phyloP scores from a whole-genome alignment of 1,140 invertebrate species.

The Drosophila nannoptera region DNA sequence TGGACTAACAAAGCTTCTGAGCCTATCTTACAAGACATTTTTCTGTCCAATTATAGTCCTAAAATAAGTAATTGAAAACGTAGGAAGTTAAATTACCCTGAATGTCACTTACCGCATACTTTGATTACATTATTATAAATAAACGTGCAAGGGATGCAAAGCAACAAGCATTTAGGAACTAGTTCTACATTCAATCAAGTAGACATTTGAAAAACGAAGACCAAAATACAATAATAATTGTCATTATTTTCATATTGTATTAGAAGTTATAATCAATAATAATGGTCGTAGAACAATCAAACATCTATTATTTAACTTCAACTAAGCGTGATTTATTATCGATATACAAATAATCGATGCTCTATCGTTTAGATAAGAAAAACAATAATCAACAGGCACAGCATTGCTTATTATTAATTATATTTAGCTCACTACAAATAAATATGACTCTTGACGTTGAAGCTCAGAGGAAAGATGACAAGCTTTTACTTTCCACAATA shows the following conservation, averaged over 20 bases:
- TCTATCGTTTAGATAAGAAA: neutral
- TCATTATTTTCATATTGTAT: too few relatives aligned
- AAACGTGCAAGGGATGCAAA: conserved; percentile 16
- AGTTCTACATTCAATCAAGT: neutral
- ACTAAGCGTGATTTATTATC: neutral
- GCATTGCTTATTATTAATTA: neutral
- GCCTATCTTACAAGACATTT: conserved; percentile 29
- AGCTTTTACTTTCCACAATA: conserved; percentile 79
- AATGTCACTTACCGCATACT: conserved; percentile 10
- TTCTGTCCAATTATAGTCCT: neutral
- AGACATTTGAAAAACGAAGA: too few relatives aligned
- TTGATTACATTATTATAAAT: neutral
- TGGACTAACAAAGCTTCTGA: neutral
- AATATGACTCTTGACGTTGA: conserved; percentile 73
- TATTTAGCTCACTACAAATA: neutral
- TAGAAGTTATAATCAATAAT: too few relatives aligned
- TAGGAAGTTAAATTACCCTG: conserved; percentile 1
- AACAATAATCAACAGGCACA: neutral
- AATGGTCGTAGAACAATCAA: too few relatives aligned
- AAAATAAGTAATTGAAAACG: conserved; percentile 5
- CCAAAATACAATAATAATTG: too few relatives aligned
- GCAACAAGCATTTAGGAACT: neutral
- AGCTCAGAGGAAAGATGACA: conserved; percentile 64
- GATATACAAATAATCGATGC: conserved; percentile 5
- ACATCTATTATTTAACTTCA: neutral